Evolutionary conservation across 2,888 invertebrate genomes (phyloP).

Genomic region (Leptothorax acervorum): DNA sequence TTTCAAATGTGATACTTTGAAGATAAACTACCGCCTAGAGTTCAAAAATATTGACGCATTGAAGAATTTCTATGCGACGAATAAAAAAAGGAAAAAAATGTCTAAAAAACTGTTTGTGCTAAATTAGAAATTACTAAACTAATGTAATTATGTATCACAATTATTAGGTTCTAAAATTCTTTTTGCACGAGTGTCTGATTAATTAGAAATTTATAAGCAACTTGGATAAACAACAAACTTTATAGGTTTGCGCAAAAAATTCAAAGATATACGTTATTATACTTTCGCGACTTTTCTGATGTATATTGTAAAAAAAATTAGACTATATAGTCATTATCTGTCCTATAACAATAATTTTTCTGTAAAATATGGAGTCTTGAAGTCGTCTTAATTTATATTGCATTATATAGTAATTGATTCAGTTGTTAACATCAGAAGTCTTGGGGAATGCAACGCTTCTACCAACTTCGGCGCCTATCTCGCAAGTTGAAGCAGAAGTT

Average conservation of each 20-base stretch:
- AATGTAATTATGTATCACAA: not conserved
- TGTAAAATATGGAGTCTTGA: not conserved
- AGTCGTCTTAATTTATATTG: constrained; percentile 44
- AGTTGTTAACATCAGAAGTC: constrained; percentile 53
- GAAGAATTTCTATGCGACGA: not conserved
- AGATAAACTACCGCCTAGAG: not conserved
- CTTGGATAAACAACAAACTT: not conserved
- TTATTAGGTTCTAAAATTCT: not conserved
- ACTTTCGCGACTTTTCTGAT: not conserved
- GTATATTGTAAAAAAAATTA: not conserved
- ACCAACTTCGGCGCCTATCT: constrained; percentile 51
- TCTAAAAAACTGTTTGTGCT: not conserved
- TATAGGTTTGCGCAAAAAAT: not conserved
- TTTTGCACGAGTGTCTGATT: not conserved
- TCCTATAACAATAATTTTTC: constrained; percentile 3
- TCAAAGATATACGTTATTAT: not conserved
- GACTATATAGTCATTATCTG: not conserved
- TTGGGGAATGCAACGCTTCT: constrained; percentile 45
- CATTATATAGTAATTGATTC: constrained; percentile 50
- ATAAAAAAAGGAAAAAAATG: not conserved
- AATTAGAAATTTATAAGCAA: not conserved
- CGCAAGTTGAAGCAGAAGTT: constrained; percentile 55
- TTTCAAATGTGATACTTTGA: not conserved
- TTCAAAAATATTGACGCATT: not conserved
- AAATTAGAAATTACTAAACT: not conserved